A percentile compares a stretch with the other conserved stretches of the same genome.
Evolutionary conservation across 1,140 invertebrate genomes (phyloP).

Genomic region (Drosophila ambigua): DNA sequence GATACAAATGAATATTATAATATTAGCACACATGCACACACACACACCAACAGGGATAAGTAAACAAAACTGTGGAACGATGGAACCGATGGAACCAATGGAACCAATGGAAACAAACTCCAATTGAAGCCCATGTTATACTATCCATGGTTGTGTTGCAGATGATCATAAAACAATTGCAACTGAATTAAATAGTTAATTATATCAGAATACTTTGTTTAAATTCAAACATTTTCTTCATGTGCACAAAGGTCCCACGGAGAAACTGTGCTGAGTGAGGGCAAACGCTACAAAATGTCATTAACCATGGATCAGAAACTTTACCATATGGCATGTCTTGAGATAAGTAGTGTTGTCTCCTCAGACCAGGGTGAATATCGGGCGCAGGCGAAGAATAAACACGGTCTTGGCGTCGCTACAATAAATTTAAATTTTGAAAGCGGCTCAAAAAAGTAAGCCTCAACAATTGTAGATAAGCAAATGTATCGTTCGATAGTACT

Average conservation of each 20-base stretch:
- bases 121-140: not conserved
- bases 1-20: slow-evolving; percentile 1
- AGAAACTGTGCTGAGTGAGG: slow-evolving; percentile 90
- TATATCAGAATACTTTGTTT: slow-evolving; percentile 8
- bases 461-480: slow-evolving; percentile 16
- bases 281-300: slow-evolving; percentile 90
- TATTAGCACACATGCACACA: slow-evolving; percentile 2
- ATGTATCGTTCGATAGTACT: slow-evolving; percentile 17
- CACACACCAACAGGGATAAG: slow-evolving; percentile 2
- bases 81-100: slow-evolving; percentile 2
- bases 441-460: slow-evolving; percentile 92
- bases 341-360: slow-evolving; percentile 92
- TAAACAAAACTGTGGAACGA: not conserved
- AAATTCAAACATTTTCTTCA: slow-evolving; percentile 29
- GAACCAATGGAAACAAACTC: not conserved
- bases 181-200: too few species aligned
- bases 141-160: not conserved
- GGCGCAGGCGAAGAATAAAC: slow-evolving; percentile 95
- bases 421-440: slow-evolving; percentile 98
- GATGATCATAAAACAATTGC: too few species aligned
- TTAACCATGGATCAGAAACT: slow-evolving; percentile 93
- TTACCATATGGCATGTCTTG: slow-evolving; percentile 93
- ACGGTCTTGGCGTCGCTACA: slow-evolving; percentile 95
- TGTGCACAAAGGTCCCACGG: slow-evolving; percentile 91
- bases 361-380: slow-evolving; percentile 96